phyloP scores from a whole-genome alignment of 2,888 invertebrate species.

The Agrotis puta region DNA sequence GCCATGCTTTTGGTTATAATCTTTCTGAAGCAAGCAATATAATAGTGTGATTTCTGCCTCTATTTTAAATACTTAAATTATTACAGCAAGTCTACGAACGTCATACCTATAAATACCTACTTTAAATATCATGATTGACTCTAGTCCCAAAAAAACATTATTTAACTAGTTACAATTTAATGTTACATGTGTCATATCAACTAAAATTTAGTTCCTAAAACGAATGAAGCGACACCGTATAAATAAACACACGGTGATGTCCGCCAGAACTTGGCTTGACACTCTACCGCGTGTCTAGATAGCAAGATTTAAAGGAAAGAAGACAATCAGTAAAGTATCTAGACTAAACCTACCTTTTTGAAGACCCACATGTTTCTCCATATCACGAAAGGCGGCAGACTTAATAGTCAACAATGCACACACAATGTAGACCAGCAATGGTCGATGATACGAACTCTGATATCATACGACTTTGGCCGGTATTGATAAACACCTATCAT shows the following conservation, averaged over 20 bases:
- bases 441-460: slow-evolving; percentile 9
- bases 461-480: slow-evolving; percentile 25
- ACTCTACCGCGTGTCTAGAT: no score
- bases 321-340: not conserved
- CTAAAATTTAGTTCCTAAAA: no score
- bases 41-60: not conserved
- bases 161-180: no score
- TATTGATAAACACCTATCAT: slow-evolving; percentile 41
- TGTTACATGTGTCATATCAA: no score
- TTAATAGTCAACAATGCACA: slow-evolving; percentile 14
- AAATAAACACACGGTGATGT: no score
- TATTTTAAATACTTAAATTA: not conserved
- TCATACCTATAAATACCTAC: no score
- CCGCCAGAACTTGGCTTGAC: no score
- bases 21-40: not conserved
- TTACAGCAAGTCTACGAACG: no score
- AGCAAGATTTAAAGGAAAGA: no score
- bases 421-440: slow-evolving; percentile 25
- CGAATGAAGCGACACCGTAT: no score
- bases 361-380: slow-evolving; percentile 13
- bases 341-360: slow-evolving; percentile 28
- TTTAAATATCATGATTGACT: no score
- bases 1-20: not conserved
- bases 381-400: slow-evolving; percentile 2
- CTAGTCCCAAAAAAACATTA: no score